These are phyloP conservation scores for Nymphalis urticae DNA, from an alignment of 2,888 invertebrate species.

Conservation along the genomic window DNA sequence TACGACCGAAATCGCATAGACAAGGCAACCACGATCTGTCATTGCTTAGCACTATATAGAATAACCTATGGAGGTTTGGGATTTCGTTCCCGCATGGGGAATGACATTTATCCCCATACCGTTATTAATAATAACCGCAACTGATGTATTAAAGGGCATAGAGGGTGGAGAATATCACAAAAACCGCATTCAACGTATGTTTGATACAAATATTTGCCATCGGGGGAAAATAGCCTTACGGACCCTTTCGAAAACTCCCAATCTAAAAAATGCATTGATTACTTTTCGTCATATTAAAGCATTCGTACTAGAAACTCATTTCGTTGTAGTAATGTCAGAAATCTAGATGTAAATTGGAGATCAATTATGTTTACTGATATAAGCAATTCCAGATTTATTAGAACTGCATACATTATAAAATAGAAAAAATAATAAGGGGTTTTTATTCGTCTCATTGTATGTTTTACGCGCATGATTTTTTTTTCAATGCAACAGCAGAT, in stretches of 20 bases:
- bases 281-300: not conserved
- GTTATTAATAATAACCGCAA: conserved; percentile 8
- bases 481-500: too few species aligned
- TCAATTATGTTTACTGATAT: too few species aligned
- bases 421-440: too few species aligned
- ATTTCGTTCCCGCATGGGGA: not conserved
- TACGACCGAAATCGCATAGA: too few species aligned
- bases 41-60: not conserved
- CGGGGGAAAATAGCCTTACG: conserved; percentile 4
- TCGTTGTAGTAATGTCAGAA: not conserved
- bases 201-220: conserved; percentile 6
- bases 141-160: not conserved
- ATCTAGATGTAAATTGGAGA: too few species aligned
- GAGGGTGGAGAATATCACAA: conserved; percentile 1
- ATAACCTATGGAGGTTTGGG: not conserved
- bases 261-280: not conserved
- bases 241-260: not conserved
- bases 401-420: too few species aligned
- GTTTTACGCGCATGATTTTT: too few species aligned
- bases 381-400: too few species aligned
- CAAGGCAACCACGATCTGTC: too few species aligned
- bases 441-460: too few species aligned
- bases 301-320: not conserved
- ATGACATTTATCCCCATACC: not conserved
- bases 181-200: conserved; percentile 8